These are phyloP conservation scores for Mythimna lalbum DNA, from an alignment of 2,888 invertebrate species.

Conservation along the genomic window DNA sequence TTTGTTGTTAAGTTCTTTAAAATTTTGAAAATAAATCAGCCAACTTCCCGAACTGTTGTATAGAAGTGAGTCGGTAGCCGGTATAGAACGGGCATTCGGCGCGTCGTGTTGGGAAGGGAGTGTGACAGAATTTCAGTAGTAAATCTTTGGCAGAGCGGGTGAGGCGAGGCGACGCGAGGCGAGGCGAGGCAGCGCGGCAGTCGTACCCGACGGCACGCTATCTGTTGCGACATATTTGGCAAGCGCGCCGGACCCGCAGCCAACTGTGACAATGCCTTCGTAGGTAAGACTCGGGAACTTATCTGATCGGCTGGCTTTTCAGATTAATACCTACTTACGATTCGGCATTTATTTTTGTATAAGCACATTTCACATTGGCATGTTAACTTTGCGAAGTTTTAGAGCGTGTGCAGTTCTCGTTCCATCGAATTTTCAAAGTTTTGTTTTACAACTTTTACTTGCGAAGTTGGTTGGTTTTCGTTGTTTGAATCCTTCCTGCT, in stretches of 20 bases:
- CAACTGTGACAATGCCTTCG: conserved; percentile 85
- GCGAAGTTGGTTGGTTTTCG: conserved; percentile 35
- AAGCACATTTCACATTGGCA: conserved; percentile 56
- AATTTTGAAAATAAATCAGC: conserved; percentile 77
- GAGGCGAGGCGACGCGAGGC: conserved; percentile 44
- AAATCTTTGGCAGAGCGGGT: conserved; percentile 72
- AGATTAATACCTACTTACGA: conserved; percentile 76
- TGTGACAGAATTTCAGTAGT: conserved; percentile 82
- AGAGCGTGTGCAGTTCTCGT: conserved; percentile 37
- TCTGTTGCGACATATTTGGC: conserved; percentile 89
- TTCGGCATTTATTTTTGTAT: conserved; percentile 58
- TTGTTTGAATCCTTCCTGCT: conserved; percentile 42
- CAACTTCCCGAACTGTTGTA: conserved; percentile 61
- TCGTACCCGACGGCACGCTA: conserved; percentile 70
- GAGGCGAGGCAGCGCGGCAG: conserved; percentile 16
- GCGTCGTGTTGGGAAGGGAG: conserved; percentile 65
- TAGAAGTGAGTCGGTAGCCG: conserved; percentile 57
- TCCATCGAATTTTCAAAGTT: conserved; percentile 29
- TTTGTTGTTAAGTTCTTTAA: conserved; percentile 67
- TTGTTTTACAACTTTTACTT: conserved; percentile 42
- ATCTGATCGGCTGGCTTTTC: conserved; percentile 75
- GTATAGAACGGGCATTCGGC: conserved; percentile 58
- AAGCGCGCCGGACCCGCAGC: conserved; percentile 79
- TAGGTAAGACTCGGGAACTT: conserved; percentile 66
- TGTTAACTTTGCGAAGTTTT: conserved; percentile 46